Percentiles rank a stretch among this genome's conserved stretches.
Conservation (phyloP, 2,888 invertebrate species). For the Sarcophaga variegata region DNA sequence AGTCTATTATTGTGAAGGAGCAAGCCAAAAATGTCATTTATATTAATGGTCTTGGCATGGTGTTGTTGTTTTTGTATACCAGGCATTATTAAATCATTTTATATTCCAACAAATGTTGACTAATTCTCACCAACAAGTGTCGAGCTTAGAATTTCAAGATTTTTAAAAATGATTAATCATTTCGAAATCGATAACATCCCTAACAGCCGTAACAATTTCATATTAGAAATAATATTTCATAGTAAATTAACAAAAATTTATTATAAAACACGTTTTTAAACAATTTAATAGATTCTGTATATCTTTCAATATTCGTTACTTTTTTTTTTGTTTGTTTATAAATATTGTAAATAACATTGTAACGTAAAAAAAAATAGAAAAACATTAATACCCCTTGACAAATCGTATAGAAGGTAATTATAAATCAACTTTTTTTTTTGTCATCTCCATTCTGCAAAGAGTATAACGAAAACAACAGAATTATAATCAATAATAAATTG, state of each 20-base stretch:
- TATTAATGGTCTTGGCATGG: background rate
- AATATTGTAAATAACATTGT: constrained; percentile 8
- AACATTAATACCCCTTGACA: constrained; percentile 33
- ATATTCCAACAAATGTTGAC: constrained; percentile 25
- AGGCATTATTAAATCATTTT: background rate
- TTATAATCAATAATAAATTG: constrained; percentile 51
- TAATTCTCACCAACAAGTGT: constrained; percentile 31
- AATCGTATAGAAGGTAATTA: constrained; percentile 24
- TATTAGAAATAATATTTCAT: background rate
- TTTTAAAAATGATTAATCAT: constrained; percentile 23
- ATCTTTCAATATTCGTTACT: background rate
- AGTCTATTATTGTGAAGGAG: background rate
- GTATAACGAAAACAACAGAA: background rate
- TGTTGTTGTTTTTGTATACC: background rate
- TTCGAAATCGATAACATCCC: background rate
- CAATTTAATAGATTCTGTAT: background rate
- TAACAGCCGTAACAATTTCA: background rate
- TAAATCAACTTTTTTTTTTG: constrained; percentile 11
- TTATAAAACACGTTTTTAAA: background rate
- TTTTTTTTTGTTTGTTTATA: constrained; percentile 10
- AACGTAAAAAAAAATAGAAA: constrained; percentile 2
- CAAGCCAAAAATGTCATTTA: background rate
- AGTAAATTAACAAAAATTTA: background rate
- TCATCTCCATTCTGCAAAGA: background rate
- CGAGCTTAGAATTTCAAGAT: constrained; percentile 4